Base-by-base conservation (phyloP, 2,797 vertebrate species). In the Melanotaenia trifasciata region DNA sequence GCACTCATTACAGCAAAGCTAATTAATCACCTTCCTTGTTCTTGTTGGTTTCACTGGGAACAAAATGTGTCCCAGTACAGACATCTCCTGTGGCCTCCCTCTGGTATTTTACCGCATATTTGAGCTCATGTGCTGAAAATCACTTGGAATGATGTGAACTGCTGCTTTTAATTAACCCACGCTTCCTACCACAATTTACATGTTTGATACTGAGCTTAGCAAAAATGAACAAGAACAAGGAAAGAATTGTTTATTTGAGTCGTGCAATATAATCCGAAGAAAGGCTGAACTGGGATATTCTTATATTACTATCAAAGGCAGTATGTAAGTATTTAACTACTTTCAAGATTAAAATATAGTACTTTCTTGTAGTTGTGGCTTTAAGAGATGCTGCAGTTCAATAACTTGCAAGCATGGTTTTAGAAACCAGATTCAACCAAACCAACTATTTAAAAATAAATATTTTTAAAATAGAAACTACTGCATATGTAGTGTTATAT, bases 101-200 rank as follows among this genome's bases (percentile, higher is more conserved):
- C 65, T 71, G 82, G 84, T 83, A 83, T 87, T 57, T 82, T 61
- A 10, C 74, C 16, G 53, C 87, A 87, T 84, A 67, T 83, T 87
- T 81, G 20, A 61, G 84, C 83, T 76, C 84, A 80, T 84, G 84
- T 82, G 79, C 84, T 81, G 79, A 74, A 69, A 84, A 85, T 85
- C 84, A 81, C 70, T 1, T 30, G 70, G 72, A 86, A 76, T 53
- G 59, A 82, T 43, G 54, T 56, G 72, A 66, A 56, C 79, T 75
- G 80, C 88, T 86, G 85, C 74, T 84, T 83, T 81, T 81, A 72
- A 84, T 87, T 70, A 83, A 70, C 72, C 72, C 81, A 56, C 66
- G 4, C 61, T 45, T 71, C 69, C 76, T 28, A 5, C 47, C 62
- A 45, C 74, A 36, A 45, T 40, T 8, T n/a, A 47, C 63, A 12